Conservation (phyloP, 2,888 invertebrate species). For the Resseliella maxima region DNA sequence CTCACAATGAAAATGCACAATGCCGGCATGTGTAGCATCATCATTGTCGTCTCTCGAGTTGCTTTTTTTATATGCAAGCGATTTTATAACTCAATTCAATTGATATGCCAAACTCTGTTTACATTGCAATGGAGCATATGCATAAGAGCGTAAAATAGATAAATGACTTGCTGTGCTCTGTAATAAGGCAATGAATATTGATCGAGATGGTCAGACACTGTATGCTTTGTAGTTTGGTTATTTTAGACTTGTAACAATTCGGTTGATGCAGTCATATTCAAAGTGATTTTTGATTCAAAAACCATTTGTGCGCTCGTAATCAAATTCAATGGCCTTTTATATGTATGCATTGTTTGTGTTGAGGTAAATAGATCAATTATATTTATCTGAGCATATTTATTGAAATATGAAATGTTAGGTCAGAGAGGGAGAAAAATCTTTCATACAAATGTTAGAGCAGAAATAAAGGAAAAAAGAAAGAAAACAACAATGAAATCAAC, state of each 20-base stretch:
- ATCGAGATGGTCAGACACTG: background rate
- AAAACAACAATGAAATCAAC: background rate
- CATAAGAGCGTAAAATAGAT: background rate
- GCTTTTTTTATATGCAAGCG: conserved; percentile 9
- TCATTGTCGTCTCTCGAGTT: background rate
- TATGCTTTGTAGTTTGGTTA: background rate
- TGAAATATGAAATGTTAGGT: background rate
- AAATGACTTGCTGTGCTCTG: background rate
- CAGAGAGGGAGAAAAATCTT: no score
- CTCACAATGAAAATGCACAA: background rate
- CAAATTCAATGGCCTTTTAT: background rate
- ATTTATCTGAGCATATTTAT: background rate
- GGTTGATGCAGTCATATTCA: background rate
- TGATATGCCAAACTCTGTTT: conserved; percentile 46
- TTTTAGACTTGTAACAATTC: conserved; percentile 31
- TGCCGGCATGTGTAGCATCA: background rate
- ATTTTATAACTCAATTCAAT: conserved; percentile 51
- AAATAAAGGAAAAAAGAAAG: background rate
- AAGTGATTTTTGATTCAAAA: background rate
- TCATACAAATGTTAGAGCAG: no score
- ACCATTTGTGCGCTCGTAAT: conserved; percentile 28
- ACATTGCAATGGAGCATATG: background rate
- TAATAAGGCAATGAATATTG: conserved; percentile 51
- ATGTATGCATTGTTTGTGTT: background rate
- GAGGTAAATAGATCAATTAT: conserved; percentile 13